Percentiles rank a stretch among this genome's conserved stretches.
Evolutionary conservation across 2,888 invertebrate genomes (phyloP).

Genomic region (Heliconius ethilla): DNA sequence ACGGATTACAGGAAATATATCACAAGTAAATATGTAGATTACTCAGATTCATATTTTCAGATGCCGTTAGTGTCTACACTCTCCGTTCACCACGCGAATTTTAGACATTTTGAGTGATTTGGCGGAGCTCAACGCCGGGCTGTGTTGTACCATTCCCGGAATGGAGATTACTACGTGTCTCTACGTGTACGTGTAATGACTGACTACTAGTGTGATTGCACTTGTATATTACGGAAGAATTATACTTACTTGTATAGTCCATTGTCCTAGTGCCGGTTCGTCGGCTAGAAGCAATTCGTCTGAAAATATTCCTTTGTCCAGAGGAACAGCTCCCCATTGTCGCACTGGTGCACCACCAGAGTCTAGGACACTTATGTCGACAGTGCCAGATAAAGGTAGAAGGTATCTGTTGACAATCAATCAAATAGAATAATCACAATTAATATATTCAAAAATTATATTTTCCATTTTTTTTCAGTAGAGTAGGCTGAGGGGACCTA

Average conservation of each 20-base stretch:
- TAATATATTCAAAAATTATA: no score
- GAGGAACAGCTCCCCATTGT: conserved; percentile 86
- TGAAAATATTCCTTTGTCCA: conserved; percentile 88
- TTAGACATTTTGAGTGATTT: not conserved
- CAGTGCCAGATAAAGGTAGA: conserved; percentile 65
- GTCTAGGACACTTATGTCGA: conserved; percentile 71
- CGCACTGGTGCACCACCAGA: conserved; percentile 88
- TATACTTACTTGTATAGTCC: conserved; percentile 87
- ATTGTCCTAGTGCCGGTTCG: conserved; percentile 92
- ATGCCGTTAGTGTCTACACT: no score
- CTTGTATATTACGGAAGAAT: not conserved
- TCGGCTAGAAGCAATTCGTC: conserved; percentile 89
- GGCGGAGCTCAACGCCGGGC: no score
- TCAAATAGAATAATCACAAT: not conserved
- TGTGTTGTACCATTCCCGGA: no score
- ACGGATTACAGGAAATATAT: not conserved
- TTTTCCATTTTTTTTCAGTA: no score
- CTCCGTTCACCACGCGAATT: not conserved
- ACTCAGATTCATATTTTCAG: no score
- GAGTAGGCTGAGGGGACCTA: no score
- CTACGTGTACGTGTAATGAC: not conserved
- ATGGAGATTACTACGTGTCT: no score
- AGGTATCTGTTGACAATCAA: conserved; percentile 61
- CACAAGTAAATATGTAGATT: not conserved
- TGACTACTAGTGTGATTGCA: no score